Evolutionary conservation across 2,797 vertebrate genomes (phyloP).

Genomic region (Aplochiton taeniatus): DNA sequence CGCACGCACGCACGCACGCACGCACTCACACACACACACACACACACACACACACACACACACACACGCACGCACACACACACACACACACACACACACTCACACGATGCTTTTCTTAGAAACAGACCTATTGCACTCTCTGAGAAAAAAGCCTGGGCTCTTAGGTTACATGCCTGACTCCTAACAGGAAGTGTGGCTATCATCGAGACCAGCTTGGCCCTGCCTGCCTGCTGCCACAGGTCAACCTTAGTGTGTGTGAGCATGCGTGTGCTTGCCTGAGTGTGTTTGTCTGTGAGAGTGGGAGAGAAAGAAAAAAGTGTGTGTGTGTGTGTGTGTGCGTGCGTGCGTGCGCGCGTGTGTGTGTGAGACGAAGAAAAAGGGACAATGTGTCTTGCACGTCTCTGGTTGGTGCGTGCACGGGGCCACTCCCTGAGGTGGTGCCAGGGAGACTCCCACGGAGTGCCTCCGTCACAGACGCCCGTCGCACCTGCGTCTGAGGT

Average conservation of each 20-base stretch:
- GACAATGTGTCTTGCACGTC: too few species aligned
- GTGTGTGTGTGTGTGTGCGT: constrained; percentile 29
- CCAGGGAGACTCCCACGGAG: constrained; percentile 29
- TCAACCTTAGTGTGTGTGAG: constrained; percentile 15
- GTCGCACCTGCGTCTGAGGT: constrained; percentile 65
- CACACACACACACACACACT: constrained; percentile 20
- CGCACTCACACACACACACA: constrained; percentile 1
- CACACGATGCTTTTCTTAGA: not conserved
- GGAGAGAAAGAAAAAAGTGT: constrained; percentile 33
- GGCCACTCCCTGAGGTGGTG: constrained; percentile 30
- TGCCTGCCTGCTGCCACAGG: not conserved
- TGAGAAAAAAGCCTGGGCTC: constrained; percentile 24
- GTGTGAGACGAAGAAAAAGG: too few species aligned
- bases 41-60: not conserved
- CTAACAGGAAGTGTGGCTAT: constrained; percentile 62
- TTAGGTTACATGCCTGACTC: constrained; percentile 64
- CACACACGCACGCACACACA: constrained; percentile 1
- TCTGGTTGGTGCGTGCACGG: constrained; percentile 12
- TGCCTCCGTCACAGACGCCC: constrained; percentile 36
- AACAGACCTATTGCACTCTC: not conserved
- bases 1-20: not conserved
- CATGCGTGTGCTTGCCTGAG: constrained; percentile 15
- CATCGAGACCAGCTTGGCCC: constrained; percentile 43
- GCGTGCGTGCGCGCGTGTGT: not conserved
- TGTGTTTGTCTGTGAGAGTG: constrained; percentile 6